Conservation (phyloP, 23 tunicate genomes). For the Halocynthia roretzi region DNA sequence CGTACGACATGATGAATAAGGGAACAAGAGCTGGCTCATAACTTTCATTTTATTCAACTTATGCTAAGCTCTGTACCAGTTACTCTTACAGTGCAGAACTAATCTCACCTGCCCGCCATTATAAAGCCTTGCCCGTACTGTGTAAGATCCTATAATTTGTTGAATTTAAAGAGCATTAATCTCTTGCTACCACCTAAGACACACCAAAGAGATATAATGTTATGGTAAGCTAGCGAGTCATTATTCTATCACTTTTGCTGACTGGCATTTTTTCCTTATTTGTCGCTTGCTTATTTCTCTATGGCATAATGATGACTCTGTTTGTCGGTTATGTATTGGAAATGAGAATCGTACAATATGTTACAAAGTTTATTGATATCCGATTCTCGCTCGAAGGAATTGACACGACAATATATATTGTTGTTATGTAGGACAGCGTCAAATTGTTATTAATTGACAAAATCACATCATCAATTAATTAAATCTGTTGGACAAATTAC, state of each 20-base stretch:
- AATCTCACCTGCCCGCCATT: too few species aligned
- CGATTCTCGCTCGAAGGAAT: constrained; percentile 5
- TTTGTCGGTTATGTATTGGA: background rate
- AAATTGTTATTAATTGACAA: constrained; percentile 9
- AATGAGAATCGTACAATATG: too few species aligned
- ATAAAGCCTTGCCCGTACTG: too few species aligned
- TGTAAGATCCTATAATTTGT: too few species aligned
- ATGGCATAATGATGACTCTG: background rate
- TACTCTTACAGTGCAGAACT: too few species aligned
- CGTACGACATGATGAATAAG: too few species aligned
- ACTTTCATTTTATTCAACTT: too few species aligned
- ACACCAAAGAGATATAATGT: background rate
- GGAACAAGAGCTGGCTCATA: too few species aligned
- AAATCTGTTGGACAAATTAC: too few species aligned
- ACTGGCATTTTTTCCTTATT: background rate
- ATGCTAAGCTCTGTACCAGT: too few species aligned
- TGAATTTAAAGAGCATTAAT: too few species aligned
- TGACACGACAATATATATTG: constrained; percentile 5
- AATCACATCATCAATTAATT: background rate
- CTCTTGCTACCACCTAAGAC: background rate
- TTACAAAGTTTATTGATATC: constrained; percentile 10
- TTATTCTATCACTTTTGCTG: background rate
- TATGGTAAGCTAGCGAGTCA: background rate
- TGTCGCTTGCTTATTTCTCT: background rate
- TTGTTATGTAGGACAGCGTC: constrained; percentile 4